Evolutionary conservation across 2,797 vertebrate genomes (phyloP).

Genomic region (Pipistrellus pipistrellus): DNA sequence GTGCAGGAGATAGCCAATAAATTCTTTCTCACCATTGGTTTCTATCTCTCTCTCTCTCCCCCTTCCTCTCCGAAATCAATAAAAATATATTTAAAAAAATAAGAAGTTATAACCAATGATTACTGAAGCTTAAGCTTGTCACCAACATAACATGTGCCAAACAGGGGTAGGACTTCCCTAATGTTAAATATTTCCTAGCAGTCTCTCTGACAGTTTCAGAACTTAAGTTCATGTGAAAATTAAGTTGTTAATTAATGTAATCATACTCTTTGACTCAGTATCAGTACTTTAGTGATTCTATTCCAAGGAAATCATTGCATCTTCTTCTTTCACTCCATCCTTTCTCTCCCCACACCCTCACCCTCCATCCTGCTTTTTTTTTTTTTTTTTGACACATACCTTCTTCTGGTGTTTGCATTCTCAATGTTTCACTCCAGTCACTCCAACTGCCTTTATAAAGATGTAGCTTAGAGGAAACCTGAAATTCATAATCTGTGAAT

Average conservation of each 20-base stretch:
- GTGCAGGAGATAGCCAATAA: too few relatives aligned
- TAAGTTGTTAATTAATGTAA: conserved; percentile 16
- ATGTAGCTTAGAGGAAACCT: conserved; percentile 90
- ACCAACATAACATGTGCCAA: background rate
- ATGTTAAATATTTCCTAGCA: background rate
- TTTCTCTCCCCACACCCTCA: background rate
- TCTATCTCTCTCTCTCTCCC: too few relatives aligned
- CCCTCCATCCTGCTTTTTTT: too few relatives aligned
- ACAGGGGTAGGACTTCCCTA: background rate
- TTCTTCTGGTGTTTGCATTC: conserved; percentile 90
- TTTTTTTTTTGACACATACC: conserved; percentile 87
- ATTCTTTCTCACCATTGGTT: too few relatives aligned
- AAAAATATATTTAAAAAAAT: background rate
- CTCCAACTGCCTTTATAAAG: conserved; percentile 92
- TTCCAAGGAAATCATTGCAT: background rate
- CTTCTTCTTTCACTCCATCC: background rate
- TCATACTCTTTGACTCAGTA: background rate
- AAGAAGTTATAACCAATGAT: background rate
- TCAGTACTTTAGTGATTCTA: background rate
- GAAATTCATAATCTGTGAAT: conserved; percentile 91
- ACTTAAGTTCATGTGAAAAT: background rate
- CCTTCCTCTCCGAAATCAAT: too few relatives aligned
- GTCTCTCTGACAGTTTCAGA: background rate
- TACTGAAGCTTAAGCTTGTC: background rate
- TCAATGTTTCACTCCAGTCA: conserved; percentile 87